Conservation (phyloP, 1,140 invertebrate species). For the Scaptodrosophila lebanonensis region DNA sequence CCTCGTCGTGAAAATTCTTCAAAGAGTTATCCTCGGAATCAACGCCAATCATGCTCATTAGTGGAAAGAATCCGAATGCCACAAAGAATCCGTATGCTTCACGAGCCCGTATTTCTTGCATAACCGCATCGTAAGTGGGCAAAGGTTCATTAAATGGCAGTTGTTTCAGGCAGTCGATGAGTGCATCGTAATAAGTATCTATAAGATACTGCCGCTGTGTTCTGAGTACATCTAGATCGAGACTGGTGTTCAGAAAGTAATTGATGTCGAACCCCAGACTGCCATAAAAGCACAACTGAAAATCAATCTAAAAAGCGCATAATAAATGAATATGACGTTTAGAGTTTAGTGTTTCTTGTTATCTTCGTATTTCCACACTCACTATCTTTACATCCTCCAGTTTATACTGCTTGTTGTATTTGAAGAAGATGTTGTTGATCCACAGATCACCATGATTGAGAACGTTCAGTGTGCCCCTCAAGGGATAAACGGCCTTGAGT, state of each 20-base stretch:
- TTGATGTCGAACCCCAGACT: conserved; percentile 73
- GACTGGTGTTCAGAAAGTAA: conserved; percentile 70
- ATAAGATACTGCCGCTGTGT: conserved; percentile 70
- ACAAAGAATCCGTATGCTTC: conserved; percentile 73
- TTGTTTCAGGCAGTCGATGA: conserved; percentile 66
- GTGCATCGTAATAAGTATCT: conserved; percentile 46
- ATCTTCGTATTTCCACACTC: too few species aligned
- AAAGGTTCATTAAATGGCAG: conserved; percentile 68
- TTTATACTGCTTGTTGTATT: conserved; percentile 50
- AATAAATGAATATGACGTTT: conserved; percentile 1
- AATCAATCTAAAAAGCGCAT: conserved; percentile 55
- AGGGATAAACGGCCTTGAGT: conserved; percentile 57
- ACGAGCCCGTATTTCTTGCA: conserved; percentile 51
- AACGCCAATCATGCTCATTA: conserved; percentile 67
- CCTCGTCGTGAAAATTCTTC: conserved; percentile 65
- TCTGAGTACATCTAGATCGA: conserved; percentile 56
- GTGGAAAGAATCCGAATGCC: conserved; percentile 63
- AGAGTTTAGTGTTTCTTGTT: conserved; percentile 77
- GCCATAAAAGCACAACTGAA: conserved; percentile 67
- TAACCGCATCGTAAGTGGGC: conserved; percentile 70
- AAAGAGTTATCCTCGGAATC: conserved; percentile 69
- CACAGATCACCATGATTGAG: conserved; percentile 83
- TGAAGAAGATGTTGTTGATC: conserved; percentile 84
- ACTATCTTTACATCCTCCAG: conserved; percentile 74
- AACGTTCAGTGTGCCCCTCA: conserved; percentile 75